Evolutionary conservation across 2,888 invertebrate genomes (phyloP).

Genomic region (Synergus umbraculus): DNA sequence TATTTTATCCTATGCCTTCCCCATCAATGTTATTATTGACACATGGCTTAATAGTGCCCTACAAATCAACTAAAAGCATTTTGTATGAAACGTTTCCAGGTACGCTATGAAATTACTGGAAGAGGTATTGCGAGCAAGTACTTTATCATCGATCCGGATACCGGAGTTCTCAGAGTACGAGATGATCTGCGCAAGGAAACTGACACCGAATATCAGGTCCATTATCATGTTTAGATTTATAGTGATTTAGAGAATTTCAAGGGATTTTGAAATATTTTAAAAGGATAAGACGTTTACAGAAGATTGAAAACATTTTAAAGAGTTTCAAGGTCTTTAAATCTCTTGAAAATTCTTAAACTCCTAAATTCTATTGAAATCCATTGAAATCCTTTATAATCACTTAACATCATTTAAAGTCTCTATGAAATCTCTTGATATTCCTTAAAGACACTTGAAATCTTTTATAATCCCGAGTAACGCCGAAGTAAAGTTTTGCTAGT

Average conservation of each 20-base stretch:
- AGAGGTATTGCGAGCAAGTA: conserved; percentile 89
- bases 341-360: no score
- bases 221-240: neutral
- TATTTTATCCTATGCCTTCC: neutral
- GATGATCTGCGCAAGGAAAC: conserved; percentile 92
- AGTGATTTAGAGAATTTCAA: no score
- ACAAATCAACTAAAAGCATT: conserved; percentile 28
- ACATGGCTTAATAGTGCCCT: neutral
- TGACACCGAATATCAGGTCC: conserved; percentile 91
- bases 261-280: no score
- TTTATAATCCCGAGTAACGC: no score
- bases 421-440: no score
- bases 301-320: neutral
- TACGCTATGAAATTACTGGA: conserved; percentile 88
- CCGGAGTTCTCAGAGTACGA: conserved; percentile 88
- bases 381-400: no score
- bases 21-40: neutral
- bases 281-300: neutral
- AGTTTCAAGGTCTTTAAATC: neutral
- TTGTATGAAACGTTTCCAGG: conserved; percentile 65
- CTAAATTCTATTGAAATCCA: no score
- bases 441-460: no score
- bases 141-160: conserved; percentile 92
- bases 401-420: no score
- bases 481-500: no score